phyloP scores from a whole-genome alignment of 2,113 vertebrate genomes.

The Pseudopodoces humilis region DNA sequence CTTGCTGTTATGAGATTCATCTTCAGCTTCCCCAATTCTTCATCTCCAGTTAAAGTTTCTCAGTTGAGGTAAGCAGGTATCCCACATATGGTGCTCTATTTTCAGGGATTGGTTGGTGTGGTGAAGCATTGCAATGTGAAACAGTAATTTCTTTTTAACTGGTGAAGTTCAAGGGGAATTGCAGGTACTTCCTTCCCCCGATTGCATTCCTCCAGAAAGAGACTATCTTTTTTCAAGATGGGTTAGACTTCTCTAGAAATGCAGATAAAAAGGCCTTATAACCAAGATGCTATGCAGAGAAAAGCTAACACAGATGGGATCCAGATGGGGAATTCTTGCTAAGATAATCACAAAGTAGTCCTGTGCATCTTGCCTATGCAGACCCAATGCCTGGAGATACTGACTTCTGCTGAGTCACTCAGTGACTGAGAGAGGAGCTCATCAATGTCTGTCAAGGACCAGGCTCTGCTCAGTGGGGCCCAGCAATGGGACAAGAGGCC shows the following conservation, averaged over 20 bases:
- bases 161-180: neutral
- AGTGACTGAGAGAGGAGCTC: neutral
- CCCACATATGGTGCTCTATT: neutral
- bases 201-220: neutral
- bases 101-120: neutral
- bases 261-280: neutral
- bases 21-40: neutral
- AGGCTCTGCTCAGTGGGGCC: neutral
- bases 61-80: neutral
- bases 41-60: neutral
- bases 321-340: neutral
- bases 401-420: neutral
- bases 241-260: neutral
- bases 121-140: neutral
- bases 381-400: neutral
- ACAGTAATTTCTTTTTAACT: neutral
- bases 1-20: neutral
- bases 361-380: neutral
- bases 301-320: neutral
- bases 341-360: neutral
- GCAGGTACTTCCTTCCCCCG: neutral
- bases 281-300: neutral
- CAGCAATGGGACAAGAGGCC: neutral
- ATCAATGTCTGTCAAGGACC: neutral
- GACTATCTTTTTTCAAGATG: neutral